Base-by-base conservation (phyloP, 1,140 invertebrate species). In the Spodoptera frugiperda region DNA sequence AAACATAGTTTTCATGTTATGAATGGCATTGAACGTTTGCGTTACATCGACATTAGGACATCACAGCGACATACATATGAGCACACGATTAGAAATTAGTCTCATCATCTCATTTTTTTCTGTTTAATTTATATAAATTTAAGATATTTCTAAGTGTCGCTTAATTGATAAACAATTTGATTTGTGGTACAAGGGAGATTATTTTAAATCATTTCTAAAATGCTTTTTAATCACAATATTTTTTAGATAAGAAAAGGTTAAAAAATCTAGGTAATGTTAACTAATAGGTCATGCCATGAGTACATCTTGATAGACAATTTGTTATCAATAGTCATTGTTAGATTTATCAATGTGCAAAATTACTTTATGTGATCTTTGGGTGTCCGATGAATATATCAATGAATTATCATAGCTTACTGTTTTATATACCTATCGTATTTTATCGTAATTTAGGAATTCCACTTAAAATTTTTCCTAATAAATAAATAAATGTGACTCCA, bases 131-230 rank as follows among this genome's bases (percentile, higher is more conserved):
- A 48, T 21, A 48, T 76, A 68, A 83, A 82, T 82, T 78, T 82
- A 87, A 82, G 79, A 79, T 81, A 77, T 87, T 85, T 90, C 86
- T 89, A 89, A 90, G 89, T 90, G 89, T 89, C 84, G 81, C 79
- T 85, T 86, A 87, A 82, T 83, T 78, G 77, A 80, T 87, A 87
- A 86, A 86, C 84, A 82, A 39, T 83, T 85, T 83, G 79, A 79
- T 88, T 87, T 87, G 84, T 81, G 88, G 91, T 90, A 89, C 86
- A 93, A 89, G 90, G 90, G 89, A 92, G 87, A 89, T 91, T 91
- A 87, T 86, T 87, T 89, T 89, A 84, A 87, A 87, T 87, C 84
- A 89, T 90, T 90, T 91, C 80, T 86, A 87, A 90, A 90, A 90
- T 90, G 88, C 86, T 91, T 91, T 87, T 86, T 89, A 87, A 86